Evolutionary conservation across 2,888 invertebrate species (phyloP).

Genomic region (Zygogramma bicolorata): DNA sequence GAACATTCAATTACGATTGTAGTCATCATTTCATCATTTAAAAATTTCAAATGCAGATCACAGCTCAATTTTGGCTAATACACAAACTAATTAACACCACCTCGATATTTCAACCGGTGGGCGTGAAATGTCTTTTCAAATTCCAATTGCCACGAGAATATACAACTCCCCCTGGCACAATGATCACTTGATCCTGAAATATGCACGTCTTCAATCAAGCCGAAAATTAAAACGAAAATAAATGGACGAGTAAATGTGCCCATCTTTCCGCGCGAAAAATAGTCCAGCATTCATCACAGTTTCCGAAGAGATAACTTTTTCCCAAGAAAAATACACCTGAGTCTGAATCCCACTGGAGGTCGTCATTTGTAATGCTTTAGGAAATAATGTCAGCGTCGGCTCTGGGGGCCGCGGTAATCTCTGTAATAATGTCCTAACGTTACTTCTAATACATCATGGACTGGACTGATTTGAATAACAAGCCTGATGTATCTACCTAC

Average conservation of each 20-base stretch:
- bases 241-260: slow-evolving; percentile 32
- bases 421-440: not conserved
- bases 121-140: too few relatives aligned
- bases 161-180: too few relatives aligned
- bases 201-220: slow-evolving; percentile 34
- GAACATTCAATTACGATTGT: too few relatives aligned
- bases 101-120: too few relatives aligned
- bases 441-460: slow-evolving; percentile 4
- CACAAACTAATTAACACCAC: too few relatives aligned
- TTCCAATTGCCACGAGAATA: too few relatives aligned
- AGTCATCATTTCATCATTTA: too few relatives aligned
- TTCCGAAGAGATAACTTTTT: slow-evolving; percentile 48
- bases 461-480: not conserved
- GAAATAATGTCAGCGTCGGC: slow-evolving; percentile 56
- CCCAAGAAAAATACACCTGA: slow-evolving; percentile 56
- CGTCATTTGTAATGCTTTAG: slow-evolving; percentile 60
- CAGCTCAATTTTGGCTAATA: too few relatives aligned
- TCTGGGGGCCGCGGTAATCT: slow-evolving; percentile 22
- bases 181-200: slow-evolving; percentile 27
- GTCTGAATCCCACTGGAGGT: slow-evolving; percentile 53
- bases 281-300: slow-evolving; percentile 41
- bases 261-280: slow-evolving; percentile 38
- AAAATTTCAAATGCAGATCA: too few relatives aligned
- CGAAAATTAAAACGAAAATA: slow-evolving; percentile 42
- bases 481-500: too few relatives aligned